Percentiles rank a stretch among this genome's conserved stretches.
phyloP scores from a whole-genome alignment of 2,797 vertebrate genomes.

The Pseudochirops cupreus region DNA sequence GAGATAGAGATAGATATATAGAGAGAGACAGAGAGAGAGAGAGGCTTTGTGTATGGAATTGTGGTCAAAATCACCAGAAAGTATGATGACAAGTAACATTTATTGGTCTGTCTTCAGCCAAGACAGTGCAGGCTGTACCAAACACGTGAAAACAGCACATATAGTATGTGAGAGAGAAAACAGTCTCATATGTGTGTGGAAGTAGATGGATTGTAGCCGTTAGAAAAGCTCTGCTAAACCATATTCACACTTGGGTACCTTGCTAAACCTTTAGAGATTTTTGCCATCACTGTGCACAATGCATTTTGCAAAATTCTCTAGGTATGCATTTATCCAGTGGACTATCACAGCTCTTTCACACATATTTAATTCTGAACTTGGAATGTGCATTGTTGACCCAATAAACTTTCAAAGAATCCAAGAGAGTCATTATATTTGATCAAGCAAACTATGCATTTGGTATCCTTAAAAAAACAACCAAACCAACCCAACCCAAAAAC shows the following conservation, averaged over 20 bases:
- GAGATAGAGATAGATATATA: too few relatives aligned
- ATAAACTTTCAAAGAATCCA: conserved; percentile 23
- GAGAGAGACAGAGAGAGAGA: too few relatives aligned
- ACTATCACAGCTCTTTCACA: neutral
- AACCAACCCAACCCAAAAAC: too few relatives aligned
- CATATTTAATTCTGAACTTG: conserved; percentile 35
- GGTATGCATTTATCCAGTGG: neutral
- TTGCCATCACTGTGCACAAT: neutral
- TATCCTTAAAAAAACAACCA: neutral
- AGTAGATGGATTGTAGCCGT: neutral
- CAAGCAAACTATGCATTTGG: conserved; percentile 46
- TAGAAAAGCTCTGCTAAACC: neutral
- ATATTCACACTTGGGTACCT: neutral
- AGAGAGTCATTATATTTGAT: conserved; percentile 9
- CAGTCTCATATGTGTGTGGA: neutral
- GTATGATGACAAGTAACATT: conserved; percentile 11
- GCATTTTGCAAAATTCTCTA: conserved; percentile 29
- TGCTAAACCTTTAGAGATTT: neutral
- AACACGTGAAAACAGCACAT: neutral
- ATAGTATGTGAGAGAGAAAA: neutral
- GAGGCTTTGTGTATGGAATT: neutral
- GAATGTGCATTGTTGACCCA: neutral
- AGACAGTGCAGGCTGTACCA: neutral
- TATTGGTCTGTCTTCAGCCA: neutral
- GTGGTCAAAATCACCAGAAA: neutral